Percentiles rank a stretch among this genome's conserved stretches.
These are phyloP conservation scores for Myotis davidii DNA, from an alignment of 2,113 vertebrate genomes.

Conservation along the genomic window DNA sequence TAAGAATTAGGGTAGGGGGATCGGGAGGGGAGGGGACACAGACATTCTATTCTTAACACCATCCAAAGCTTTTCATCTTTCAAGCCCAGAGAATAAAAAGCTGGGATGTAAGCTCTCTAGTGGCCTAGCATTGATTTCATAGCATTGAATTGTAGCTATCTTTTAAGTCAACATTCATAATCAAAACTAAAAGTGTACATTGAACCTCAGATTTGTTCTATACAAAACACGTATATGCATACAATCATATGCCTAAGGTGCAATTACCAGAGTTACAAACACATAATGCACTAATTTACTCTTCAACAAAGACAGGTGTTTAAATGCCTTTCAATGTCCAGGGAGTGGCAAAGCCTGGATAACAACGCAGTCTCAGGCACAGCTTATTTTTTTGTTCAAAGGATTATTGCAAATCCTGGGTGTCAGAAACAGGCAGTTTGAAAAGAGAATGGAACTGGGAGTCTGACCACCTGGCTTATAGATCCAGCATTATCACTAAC, in stretches of 20 bases:
- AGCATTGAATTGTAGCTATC: conserved; percentile 35
- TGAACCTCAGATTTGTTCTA: conserved; percentile 51
- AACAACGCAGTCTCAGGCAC: conserved; percentile 78
- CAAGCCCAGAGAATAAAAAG: neutral
- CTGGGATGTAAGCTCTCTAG: neutral
- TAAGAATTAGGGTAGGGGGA: neutral
- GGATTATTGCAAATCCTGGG: conserved; percentile 73
- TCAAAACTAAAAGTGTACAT: conserved; percentile 44
- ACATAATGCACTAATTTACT: conserved; percentile 60
- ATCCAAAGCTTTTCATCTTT: conserved; percentile 27
- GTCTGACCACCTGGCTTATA: conserved; percentile 53
- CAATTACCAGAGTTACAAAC: conserved; percentile 55
- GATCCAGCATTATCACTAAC: conserved; percentile 65
- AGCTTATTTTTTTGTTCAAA: conserved; percentile 80
- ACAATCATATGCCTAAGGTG: conserved; percentile 36
- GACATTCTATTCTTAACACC: neutral
- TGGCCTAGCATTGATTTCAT: conserved; percentile 27
- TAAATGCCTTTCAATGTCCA: conserved; percentile 78
- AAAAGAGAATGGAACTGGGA: neutral
- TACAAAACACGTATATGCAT: conserved; percentile 34
- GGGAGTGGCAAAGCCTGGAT: conserved; percentile 77
- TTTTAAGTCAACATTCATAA: conserved; percentile 69
- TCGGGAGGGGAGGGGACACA: neutral
- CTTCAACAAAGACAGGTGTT: conserved; percentile 74
- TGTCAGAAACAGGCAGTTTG: conserved; percentile 54